Evolutionary conservation across 2,888 invertebrate species (phyloP).

Genomic region (Brachylomia viminalis): DNA sequence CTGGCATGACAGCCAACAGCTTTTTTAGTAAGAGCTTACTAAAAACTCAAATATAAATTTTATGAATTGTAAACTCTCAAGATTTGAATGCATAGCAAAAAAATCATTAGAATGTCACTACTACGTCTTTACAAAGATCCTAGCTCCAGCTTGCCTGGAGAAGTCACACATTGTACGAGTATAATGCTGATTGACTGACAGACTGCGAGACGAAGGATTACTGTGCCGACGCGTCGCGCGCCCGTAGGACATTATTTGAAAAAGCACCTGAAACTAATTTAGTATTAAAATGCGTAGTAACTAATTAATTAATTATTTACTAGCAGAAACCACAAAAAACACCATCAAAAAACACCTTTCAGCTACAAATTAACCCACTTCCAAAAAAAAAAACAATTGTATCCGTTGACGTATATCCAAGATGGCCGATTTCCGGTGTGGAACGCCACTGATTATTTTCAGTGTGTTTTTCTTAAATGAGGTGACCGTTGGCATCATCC

Average conservation of each 20-base stretch:
- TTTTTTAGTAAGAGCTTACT: neutral
- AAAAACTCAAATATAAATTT: too few species aligned
- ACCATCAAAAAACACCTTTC: neutral
- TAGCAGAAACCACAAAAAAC: neutral
- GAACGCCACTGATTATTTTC: constrained; percentile 74
- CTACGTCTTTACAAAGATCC: neutral
- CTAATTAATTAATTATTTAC: too few species aligned
- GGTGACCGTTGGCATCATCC: constrained; percentile 63
- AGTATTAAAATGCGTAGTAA: neutral
- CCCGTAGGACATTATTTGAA: neutral
- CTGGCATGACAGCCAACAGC: neutral
- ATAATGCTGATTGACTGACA: neutral
- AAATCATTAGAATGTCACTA: neutral
- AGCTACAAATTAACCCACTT: constrained; percentile 34
- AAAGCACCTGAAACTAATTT: neutral
- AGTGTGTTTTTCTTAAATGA: constrained; percentile 71
- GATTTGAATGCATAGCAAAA: neutral
- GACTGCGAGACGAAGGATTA: too few species aligned
- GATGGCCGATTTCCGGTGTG: constrained; percentile 73
- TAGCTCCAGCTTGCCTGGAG: too few species aligned
- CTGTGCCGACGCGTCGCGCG: too few species aligned
- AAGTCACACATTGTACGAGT: neutral
- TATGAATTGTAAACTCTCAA: neutral
- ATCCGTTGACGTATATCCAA: constrained; percentile 71
- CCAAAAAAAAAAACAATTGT: constrained; percentile 43